Percentiles rank a stretch among this genome's conserved stretches.
These are phyloP conservation scores for Acleris emargana DNA, from an alignment of 2,888 invertebrate genomes.

Conservation along the genomic window DNA sequence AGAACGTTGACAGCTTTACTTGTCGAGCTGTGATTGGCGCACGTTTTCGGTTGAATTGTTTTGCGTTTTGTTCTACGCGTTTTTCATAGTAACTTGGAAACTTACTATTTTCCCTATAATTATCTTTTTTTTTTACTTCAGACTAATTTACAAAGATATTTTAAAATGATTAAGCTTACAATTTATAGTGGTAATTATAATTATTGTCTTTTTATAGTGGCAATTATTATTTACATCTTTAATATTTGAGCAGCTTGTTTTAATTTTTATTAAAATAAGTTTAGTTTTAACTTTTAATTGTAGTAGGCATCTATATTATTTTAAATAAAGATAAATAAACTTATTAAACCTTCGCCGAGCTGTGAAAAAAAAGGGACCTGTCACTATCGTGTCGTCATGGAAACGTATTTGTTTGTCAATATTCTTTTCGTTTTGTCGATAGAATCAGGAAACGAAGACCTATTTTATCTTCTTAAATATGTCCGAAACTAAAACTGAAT, in stretches of 20 bases:
- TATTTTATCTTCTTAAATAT: constrained; percentile 47
- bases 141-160: too few species aligned
- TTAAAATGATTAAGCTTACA: too few species aligned
- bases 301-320: too few species aligned
- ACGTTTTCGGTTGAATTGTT: constrained; percentile 54
- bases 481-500: constrained; percentile 53
- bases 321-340: too few species aligned
- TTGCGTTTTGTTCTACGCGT: constrained; percentile 19
- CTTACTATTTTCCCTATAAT: background rate
- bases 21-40: constrained; percentile 82
- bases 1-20: constrained; percentile 81
- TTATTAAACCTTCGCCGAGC: background rate
- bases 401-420: constrained; percentile 65
- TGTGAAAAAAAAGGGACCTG: constrained; percentile 14
- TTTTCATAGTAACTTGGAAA: background rate
- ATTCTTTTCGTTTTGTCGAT: constrained; percentile 39
- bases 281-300: too few species aligned
- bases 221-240: too few species aligned
- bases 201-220: too few species aligned
- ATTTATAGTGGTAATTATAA: too few species aligned
- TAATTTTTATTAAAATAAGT: too few species aligned
- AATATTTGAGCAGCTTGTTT: too few species aligned
- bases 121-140: too few species aligned
- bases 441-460: constrained; percentile 5
- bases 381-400: constrained; percentile 59